Evolutionary conservation across 2,797 vertebrate genomes (phyloP), one percentile per base, ranked within the genome.

Genomic region (Malacoctenus gilli): DNA sequence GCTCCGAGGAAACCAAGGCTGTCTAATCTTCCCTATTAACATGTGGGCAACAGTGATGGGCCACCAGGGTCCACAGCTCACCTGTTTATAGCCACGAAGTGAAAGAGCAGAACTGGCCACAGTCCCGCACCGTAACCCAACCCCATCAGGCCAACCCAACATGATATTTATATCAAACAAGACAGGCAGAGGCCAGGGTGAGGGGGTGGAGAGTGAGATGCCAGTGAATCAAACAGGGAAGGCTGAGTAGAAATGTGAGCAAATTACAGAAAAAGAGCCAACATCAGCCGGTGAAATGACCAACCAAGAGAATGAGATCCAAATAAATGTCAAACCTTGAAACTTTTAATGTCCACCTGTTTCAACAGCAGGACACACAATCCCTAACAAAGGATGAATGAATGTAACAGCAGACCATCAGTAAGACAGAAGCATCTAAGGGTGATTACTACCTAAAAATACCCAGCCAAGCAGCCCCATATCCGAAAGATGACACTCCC

Each of bases 91-190:
- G 73, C 79, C 41, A 35, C 57, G 65, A 71, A 78, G 75, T 77
- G 78, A 68, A 76, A 86, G 70, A 82, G 79, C 65, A 83, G 73
- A 61, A 65, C 58, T 83, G 85, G 76, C 72, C 56, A 47, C 59
- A 38, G 73, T 65, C 79, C 76, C 61, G 50, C 48, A 53, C 13
- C 15, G 89, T 88, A 91, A 92, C 86, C 72, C 75, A 61, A 89
- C 61, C 79, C 87, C 77, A 65, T 73, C 77, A 72, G 76, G 68
- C 83, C 65, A 58, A 51, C 77, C 76, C 52, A n/a, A 47, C 61
- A 53, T 30, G 84, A 87, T 91, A 91, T 92, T 91, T 91, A 91
- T 89, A 92, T 84, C 84, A 87, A 85, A 83, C 79, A 86, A 84
- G 78, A 65, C 71, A 77, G 83, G 59, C 65, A 40, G 53, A 58